Evolutionary conservation across 2,888 invertebrate genomes (phyloP).

Genomic region (Apodemia hepburni): DNA sequence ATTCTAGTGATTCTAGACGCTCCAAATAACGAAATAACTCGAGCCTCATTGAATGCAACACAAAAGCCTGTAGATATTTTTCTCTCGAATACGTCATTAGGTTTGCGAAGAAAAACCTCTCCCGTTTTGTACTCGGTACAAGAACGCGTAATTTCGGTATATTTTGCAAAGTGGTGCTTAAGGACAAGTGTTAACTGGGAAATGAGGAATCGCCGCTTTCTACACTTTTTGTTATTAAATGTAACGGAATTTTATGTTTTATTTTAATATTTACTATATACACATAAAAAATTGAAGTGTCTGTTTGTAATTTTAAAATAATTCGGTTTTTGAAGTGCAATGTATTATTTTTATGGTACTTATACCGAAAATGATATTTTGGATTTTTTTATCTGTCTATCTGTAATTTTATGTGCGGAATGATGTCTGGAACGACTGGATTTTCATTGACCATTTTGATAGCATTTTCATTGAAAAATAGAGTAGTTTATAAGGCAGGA

Average conservation of each 20-base stretch:
- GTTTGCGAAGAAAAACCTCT: conserved; percentile 10
- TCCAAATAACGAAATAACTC: conserved; percentile 1
- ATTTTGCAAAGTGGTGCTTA: conserved; percentile 1
- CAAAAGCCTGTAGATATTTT: not conserved
- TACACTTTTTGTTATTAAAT: not conserved
- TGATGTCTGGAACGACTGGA: too few species aligned
- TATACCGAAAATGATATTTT: too few species aligned
- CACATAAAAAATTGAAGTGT: too few species aligned
- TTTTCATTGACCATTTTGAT: too few species aligned
- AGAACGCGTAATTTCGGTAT: conserved; percentile 1
- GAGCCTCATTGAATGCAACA: not conserved
- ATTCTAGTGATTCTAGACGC: conserved; percentile 6
- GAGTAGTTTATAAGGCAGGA: too few species aligned
- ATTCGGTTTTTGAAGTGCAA: too few species aligned
- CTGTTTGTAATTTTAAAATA: too few species aligned
- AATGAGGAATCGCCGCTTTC: not conserved
- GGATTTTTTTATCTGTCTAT: too few species aligned
- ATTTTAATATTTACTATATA: too few species aligned
- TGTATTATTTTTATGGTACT: too few species aligned
- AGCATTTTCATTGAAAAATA: too few species aligned
- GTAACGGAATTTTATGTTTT: not conserved
- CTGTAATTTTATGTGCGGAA: too few species aligned
- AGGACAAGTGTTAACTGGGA: conserved; percentile 3
- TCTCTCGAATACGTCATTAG: conserved; percentile 13
- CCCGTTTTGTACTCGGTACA: not conserved